Evolutionary conservation across 2,113 vertebrate species (phyloP), one percentile per base, ranked within the genome.

Genomic region (Thunnus maccoyii): DNA sequence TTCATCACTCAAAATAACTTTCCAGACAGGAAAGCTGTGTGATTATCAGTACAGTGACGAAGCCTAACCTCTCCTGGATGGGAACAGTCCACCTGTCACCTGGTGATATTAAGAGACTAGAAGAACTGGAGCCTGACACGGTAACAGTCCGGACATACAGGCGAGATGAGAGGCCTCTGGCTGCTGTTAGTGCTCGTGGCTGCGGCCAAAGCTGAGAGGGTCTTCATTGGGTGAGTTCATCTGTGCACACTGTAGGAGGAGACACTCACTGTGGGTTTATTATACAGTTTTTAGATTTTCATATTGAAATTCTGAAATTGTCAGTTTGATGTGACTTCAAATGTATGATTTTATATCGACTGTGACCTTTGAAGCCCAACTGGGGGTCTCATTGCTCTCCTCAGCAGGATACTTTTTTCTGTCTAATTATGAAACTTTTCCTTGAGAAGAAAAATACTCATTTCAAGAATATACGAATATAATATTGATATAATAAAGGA

Each of bases 221-320:
- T 85, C 61, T 94, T 95, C 54, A 80, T 6, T n/a, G 90, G 93
- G 94, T 95, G 41, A 86, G 90, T 92, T 69, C 1, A 18, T n/a
- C 3, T 60, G 3, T 55, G n/a, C 44, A 44, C 5, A 0, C 10
- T 22, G 12, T 4, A 20, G 6, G 18, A 55, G 20, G n/a, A 73
- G 32, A 11, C 2, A 1, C 1, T 14, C 9, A 63, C 22, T 8
- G 6, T 36, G 22, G 11, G 25, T 4, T 41, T 41, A 41, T 41
- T 41, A 41, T 41, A 41, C 41, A 47, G 4, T 44, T 64, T 44
- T 52, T 25, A 4, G 2, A 2, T 46, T 47, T 47, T 13, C 17
- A 18, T 25, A 14, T 41, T 41, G 36, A 41, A 41, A 41, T 25
- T 25, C 27, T 30, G 27, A 30, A 30, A 30, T 30, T 30, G 27